Evolutionary conservation across 1,140 invertebrate genomes (phyloP).

Genomic region (Sminthurinus signatus): DNA sequence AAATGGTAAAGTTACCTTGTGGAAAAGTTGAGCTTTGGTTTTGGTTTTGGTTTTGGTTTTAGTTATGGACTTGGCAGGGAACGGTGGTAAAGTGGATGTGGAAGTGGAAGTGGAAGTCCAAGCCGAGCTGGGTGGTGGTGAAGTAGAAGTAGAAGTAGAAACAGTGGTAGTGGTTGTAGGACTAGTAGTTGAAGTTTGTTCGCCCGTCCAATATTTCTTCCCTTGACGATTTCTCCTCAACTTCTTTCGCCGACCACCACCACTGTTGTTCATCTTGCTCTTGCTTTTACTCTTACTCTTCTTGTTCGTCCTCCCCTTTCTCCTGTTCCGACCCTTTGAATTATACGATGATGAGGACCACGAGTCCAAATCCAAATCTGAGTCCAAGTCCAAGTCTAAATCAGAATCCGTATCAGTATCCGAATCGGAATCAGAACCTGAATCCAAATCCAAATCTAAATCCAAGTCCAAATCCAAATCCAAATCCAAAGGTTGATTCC

Average conservation of each 20-base stretch:
- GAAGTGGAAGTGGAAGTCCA: neutral
- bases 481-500: slow-evolving; percentile 4
- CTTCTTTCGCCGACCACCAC: neutral
- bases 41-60: no score
- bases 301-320: neutral
- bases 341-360: no score
- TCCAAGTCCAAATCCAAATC: no score
- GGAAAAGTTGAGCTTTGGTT: neutral
- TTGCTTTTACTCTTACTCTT: neutral
- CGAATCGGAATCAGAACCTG: no score
- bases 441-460: no score
- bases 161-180: no score
- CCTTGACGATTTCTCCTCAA: slow-evolving; percentile 6
- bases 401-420: no score
- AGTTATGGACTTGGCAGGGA: neutral
- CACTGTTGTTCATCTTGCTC: no score
- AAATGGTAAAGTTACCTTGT: slow-evolving; percentile 3
- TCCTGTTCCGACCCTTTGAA: neutral
- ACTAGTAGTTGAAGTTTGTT: slow-evolving; percentile 1
- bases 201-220: slow-evolving; percentile 9
- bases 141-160: neutral
- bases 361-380: no score
- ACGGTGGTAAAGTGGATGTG: neutral
- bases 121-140: no score
- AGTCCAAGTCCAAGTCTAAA: no score